A percentile compares a stretch with the other conserved stretches of the same genome.
Evolutionary conservation across 2,797 vertebrate genomes (phyloP).

Genomic region (Alcedo quadribrachys): DNA sequence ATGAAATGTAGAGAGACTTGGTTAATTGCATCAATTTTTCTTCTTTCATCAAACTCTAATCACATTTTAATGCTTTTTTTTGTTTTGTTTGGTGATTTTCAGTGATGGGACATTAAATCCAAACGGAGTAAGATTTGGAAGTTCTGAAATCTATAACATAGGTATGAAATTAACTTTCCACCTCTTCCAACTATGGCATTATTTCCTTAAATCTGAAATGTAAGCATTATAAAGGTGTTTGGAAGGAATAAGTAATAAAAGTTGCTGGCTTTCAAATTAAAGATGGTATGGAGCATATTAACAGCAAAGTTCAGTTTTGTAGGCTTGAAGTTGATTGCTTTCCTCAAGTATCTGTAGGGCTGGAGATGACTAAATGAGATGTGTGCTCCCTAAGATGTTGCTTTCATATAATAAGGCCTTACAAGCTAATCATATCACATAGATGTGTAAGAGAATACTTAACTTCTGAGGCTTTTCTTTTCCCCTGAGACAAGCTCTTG

Average conservation of each 20-base stretch:
- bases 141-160: constrained; percentile 98
- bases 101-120: constrained; percentile 97
- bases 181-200: neutral
- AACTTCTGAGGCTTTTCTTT: neutral
- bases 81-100: constrained; percentile 3
- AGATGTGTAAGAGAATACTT: neutral
- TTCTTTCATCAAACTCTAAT: constrained; percentile 15
- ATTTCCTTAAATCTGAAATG: neutral
- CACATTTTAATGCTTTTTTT: neutral
- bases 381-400: neutral
- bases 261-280: neutral
- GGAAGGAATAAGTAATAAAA: neutral
- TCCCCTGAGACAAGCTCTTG: neutral
- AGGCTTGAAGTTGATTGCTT: neutral
- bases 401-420: neutral
- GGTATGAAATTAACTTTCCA: constrained; percentile 78
- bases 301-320: neutral
- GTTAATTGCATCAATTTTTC: constrained; percentile 13
- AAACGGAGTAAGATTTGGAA: constrained; percentile 95
- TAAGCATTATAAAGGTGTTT: neutral
- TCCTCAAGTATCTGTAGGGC: neutral
- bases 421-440: neutral
- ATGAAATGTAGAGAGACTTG: neutral
- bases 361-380: neutral
- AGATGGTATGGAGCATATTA: neutral